These are phyloP conservation scores for Hydrolagus affinis DNA, from an alignment of 2,113 vertebrate genomes.

Conservation along the genomic window DNA sequence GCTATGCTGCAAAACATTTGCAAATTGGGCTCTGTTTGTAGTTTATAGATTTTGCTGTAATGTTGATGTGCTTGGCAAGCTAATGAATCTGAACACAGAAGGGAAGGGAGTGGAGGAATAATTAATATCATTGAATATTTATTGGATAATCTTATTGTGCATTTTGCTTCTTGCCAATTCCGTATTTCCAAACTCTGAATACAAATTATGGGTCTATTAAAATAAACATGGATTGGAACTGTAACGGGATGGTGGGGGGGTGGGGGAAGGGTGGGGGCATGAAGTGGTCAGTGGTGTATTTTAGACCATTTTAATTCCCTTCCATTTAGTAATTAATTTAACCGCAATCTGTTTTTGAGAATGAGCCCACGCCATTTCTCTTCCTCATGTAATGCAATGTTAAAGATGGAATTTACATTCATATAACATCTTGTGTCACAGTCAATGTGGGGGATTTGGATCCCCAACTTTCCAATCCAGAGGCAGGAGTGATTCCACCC, in stretches of 20 bases:
- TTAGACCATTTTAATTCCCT: not conserved
- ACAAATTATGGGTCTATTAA: not conserved
- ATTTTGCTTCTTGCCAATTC: slow-evolving; percentile 18
- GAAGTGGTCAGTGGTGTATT: not conserved
- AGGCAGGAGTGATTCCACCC: no score
- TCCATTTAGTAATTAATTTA: not conserved
- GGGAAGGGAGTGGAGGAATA: slow-evolving; percentile 11
- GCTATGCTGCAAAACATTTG: slow-evolving; percentile 17
- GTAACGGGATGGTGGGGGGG: not conserved
- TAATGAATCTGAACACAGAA: not conserved
- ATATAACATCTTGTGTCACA: no score
- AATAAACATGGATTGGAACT: not conserved
- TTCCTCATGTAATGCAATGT: not conserved
- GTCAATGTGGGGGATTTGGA: no score
- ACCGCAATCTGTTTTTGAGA: not conserved
- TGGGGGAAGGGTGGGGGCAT: no score
- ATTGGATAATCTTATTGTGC: slow-evolving; percentile 9
- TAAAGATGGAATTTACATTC: no score
- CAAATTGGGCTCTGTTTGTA: not conserved
- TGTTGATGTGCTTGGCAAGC: slow-evolving; percentile 8
- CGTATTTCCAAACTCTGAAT: not conserved
- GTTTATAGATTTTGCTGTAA: slow-evolving; percentile 23
- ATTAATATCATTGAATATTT: slow-evolving; percentile 29
- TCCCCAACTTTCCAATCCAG: no score
- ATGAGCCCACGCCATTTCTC: not conserved